Conservation (phyloP, 2,888 invertebrate species). For the Phaonia tiefii region DNA sequence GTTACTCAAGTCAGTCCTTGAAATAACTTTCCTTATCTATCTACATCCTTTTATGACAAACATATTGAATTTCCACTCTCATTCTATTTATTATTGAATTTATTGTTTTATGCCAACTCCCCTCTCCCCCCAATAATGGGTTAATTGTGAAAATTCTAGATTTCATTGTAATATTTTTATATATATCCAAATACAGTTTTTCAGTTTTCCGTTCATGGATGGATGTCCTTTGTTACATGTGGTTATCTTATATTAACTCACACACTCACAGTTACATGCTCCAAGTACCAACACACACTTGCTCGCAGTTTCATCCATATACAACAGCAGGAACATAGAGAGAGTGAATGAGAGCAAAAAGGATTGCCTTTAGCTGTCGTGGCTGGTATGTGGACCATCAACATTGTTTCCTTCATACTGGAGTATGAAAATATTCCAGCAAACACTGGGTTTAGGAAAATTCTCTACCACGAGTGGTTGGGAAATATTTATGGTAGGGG, state of each 20-base stretch:
- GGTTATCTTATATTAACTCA: neutral
- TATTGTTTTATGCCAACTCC: too few species aligned
- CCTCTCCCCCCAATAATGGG: too few species aligned
- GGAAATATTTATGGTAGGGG: neutral
- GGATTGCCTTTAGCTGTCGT: slow-evolving; percentile 34
- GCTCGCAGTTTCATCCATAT: neutral
- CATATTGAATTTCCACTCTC: too few species aligned
- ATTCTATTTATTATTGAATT: too few species aligned
- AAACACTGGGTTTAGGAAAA: neutral
- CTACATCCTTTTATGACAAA: too few species aligned
- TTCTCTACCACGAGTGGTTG: neutral
- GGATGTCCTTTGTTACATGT: neutral
- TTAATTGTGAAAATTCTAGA: too few species aligned
- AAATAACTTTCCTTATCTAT: too few species aligned
- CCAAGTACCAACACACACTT: neutral
- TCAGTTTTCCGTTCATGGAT: too few species aligned
- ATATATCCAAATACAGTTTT: too few species aligned
- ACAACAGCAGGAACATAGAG: slow-evolving; percentile 37
- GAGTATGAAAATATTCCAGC: neutral
- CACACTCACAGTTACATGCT: neutral
- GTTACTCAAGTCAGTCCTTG: too few species aligned
- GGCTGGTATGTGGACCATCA: slow-evolving; percentile 43
- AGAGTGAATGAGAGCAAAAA: too few species aligned
- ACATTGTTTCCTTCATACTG: slow-evolving; percentile 3
- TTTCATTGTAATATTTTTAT: neutral